Evolutionary conservation across 2,113 vertebrate species (phyloP), one percentile per base, ranked within the genome.

Genomic region (Hippotragus niger): DNA sequence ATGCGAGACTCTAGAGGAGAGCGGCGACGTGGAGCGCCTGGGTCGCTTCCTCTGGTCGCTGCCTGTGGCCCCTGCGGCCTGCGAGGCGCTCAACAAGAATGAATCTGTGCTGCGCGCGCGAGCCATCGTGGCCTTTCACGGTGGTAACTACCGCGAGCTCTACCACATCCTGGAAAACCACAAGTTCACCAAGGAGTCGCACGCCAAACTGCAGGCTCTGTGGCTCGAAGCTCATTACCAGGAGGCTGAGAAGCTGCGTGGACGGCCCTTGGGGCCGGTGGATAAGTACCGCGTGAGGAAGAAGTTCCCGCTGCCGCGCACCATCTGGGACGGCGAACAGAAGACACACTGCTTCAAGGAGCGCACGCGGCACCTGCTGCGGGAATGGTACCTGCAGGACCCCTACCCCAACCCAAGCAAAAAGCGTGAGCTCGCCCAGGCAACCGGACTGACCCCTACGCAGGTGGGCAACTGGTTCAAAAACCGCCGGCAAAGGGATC

Each of bases 391-490:
- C 98, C 99, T 99, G 97, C 99, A 99, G 99, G 99, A 99, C 98
- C 99, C 99, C 33, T 99, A 99, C 96, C 99, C 99, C 84, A 99
- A 99, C 76, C 99, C 99, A 96, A 99, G 99, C 99, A 99, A 99
- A 99, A 99, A 99, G 98, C 98, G 99, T 91, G 99, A 99, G 99
- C 99, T 99, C 96, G 99, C 99, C 98, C 99, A 99, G 98, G 99
- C 99, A 64, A 99, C 99, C 45, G 99, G 99, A 99, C 99, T 99
- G 97, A 99, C 99, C 98, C 99, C 99, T 98, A 99, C 99, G 97
- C 99, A 99, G 99, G 99, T 99, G 99, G 99, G 99, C 98, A 99
- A 99, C 99, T 99, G 99, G 99, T 99, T 99, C 99, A 99, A 99
- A 99, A 99, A 99, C 95, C 99, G 99, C 96, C 99, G 99, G 99